Conservation (phyloP, 2,797 vertebrate species). For the Intellagama lesueurii region DNA sequence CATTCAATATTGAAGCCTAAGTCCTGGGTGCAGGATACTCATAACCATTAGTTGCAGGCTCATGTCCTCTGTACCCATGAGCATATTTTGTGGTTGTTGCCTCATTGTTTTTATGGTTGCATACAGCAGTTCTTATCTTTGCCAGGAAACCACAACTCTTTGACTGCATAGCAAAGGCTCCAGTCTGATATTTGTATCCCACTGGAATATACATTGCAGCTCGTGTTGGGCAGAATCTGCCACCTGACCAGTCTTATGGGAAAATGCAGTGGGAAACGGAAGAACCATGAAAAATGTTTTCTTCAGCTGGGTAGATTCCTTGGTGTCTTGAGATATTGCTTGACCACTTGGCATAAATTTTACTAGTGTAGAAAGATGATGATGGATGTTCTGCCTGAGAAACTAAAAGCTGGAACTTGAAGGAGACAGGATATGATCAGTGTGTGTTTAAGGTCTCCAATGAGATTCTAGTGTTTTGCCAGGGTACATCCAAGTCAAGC, state of each 20-base stretch:
- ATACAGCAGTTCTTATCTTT: background rate
- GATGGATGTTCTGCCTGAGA: background rate
- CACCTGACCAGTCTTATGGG: background rate
- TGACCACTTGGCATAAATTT: background rate
- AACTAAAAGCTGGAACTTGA: background rate
- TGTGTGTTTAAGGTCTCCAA: background rate
- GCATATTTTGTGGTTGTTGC: background rate
- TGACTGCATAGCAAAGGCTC: background rate
- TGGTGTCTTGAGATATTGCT: background rate
- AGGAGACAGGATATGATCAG: background rate
- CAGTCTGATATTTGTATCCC: background rate
- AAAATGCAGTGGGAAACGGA: conserved; percentile 17
- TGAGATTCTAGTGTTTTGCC: conserved; percentile 1
- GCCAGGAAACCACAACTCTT: background rate
- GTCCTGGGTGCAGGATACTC: background rate
- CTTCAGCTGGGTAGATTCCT: background rate
- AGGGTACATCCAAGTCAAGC: background rate
- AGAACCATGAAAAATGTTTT: background rate
- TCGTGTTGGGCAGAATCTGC: background rate
- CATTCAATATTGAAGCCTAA: background rate
- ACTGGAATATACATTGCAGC: background rate
- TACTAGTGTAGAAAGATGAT: background rate
- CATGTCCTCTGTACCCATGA: background rate
- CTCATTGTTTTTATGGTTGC: background rate
- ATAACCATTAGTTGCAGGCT: background rate